These are phyloP conservation scores for Melieria crassipennis DNA, from an alignment of 2,888 invertebrate genomes.

Conservation along the genomic window DNA sequence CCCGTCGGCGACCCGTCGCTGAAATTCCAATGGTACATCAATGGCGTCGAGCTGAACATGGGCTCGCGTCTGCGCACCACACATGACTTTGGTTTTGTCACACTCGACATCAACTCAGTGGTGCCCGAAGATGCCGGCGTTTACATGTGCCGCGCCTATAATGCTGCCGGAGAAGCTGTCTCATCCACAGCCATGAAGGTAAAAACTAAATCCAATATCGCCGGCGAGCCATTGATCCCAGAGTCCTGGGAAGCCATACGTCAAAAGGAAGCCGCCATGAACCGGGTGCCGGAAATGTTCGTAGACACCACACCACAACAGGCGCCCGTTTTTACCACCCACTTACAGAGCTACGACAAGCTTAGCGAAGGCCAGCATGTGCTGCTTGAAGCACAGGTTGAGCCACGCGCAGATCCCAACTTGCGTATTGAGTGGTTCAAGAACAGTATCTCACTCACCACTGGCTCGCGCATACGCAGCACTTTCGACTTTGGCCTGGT, in stretches of 20 bases:
- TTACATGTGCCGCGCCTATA: slow-evolving; percentile 94
- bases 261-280: slow-evolving; percentile 90
- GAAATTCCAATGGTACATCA: slow-evolving; percentile 95
- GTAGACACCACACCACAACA: slow-evolving; percentile 86
- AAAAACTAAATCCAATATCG: slow-evolving; percentile 81
- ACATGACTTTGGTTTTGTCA: slow-evolving; percentile 94
- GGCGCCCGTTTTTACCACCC: slow-evolving; percentile 95
- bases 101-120: slow-evolving; percentile 88
- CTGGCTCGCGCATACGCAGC: slow-evolving; percentile 89
- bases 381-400: slow-evolving; percentile 88
- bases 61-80: slow-evolving; percentile 91
- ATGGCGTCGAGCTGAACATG: slow-evolving; percentile 91
- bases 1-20: slow-evolving; percentile 94
- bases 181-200: slow-evolving; percentile 92
- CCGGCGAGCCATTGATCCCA: slow-evolving; percentile 86
- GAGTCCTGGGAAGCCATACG: slow-evolving; percentile 93
- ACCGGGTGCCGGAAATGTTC: slow-evolving; percentile 88
- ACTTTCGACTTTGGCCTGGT: slow-evolving; percentile 98
- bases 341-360: slow-evolving; percentile 85
- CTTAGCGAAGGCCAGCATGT: slow-evolving; percentile 88
- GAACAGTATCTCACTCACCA: slow-evolving; percentile 86
- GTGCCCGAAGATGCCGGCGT: slow-evolving; percentile 90
- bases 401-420: slow-evolving; percentile 89
- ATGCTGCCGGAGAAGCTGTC: slow-evolving; percentile 93
- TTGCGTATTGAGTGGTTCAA: slow-evolving; percentile 92